Evolutionary conservation across 2,113 vertebrate genomes (phyloP), one percentile per base, ranked within the genome.

Genomic region (Synchiropus splendidus): DNA sequence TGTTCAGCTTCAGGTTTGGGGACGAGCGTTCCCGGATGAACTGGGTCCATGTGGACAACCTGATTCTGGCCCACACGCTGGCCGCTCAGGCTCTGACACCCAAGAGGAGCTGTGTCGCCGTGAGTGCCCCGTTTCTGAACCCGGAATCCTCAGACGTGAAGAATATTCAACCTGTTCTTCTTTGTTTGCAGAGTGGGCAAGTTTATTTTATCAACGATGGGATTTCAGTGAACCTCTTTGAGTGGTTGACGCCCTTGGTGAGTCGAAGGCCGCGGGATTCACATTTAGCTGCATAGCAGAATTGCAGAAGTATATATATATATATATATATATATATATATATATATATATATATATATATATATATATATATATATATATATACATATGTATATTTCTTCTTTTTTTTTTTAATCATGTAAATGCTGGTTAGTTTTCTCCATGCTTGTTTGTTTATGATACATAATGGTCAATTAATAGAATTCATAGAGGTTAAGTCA

Each of bases 131-230:
- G 17, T 6, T 4, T 12, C 12, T 35, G 31, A 12, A n/a, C n/a
- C n/a, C n/a, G n/a, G n/a, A n/a, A n/a, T 27, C 21, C 21, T 27
- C 27, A 16, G 35, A 6, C 30, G 30, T 2, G 2, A 8, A 27
- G 21, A 8, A 27, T 8, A 27, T 54, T 45, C 8, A 27, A 8
- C 21, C 21, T 27, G n/a, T 21, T 49, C 15, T 16, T 18, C 4
- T 33, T 43, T 5, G 36, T 43, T 64, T 74, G 40, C 84, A 98
- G 94, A 91, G 86, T 9, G 93, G 92, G 21, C 91, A 98, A 68
- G 86, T 77, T 0, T 97, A 97, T 61, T 98, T 91, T 66, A 89
- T 97, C 68, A 90, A 98, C 0, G 92, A 97, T 0, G 92, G 93
- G 1, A 85, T 92, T 35, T 88, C 87, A 0, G 83, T 95, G 52